Evolutionary conservation across 2,888 invertebrate species (phyloP).

Genomic region (Plagodis dolabraria): DNA sequence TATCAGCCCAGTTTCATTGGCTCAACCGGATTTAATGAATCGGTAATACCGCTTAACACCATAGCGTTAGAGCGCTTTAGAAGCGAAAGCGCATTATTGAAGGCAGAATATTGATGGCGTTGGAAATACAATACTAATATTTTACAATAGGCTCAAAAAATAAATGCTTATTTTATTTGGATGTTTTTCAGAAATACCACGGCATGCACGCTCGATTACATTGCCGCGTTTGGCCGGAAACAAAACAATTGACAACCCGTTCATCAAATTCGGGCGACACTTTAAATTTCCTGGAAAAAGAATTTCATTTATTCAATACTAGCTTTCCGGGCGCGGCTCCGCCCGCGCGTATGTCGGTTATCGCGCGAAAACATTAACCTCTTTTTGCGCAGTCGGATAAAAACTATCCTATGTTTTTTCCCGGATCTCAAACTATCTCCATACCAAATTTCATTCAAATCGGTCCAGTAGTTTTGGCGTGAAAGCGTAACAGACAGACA

Average conservation of each 20-base stretch:
- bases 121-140: slow-evolving; percentile 1
- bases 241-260: slow-evolving; percentile 27
- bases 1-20: slow-evolving; percentile 16
- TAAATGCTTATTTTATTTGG: slow-evolving; percentile 2
- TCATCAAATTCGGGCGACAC: slow-evolving; percentile 22
- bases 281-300: slow-evolving; percentile 14
- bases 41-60: slow-evolving; percentile 14
- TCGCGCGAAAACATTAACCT: no score
- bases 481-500: no score
- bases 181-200: slow-evolving; percentile 14
- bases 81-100: slow-evolving; percentile 4
- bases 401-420: no score
- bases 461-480: no score
- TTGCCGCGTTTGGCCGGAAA: slow-evolving; percentile 15
- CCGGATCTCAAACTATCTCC: no score
- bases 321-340: no score
- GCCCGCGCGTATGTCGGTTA: no score
- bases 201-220: slow-evolving; percentile 16
- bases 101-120: neutral
- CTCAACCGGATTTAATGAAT: slow-evolving; percentile 15
- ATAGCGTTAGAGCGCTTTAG: slow-evolving; percentile 7
- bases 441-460: no score
- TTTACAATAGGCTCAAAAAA: slow-evolving; percentile 5
- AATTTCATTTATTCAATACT: neutral
- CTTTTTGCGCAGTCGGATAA: no score